Conservation (phyloP, 2,113 vertebrate species). For the Hydropotes inermis region DNA sequence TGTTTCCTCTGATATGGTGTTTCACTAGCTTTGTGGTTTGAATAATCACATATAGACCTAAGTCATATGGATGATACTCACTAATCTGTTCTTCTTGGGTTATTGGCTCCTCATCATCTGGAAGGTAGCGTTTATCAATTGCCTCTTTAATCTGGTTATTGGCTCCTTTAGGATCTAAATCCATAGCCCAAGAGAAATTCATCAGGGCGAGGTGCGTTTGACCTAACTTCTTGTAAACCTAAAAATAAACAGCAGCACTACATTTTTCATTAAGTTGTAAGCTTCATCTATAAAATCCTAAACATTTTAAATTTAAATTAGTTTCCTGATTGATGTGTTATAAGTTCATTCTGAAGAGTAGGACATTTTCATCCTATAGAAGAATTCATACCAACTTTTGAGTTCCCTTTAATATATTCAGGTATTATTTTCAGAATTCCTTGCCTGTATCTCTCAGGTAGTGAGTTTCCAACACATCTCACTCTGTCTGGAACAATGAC, state of each 20-base stretch:
- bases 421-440: slow-evolving; percentile 34
- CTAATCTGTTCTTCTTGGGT: slow-evolving; percentile 89
- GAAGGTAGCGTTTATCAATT: slow-evolving; percentile 97
- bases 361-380: background rate
- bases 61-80: slow-evolving; percentile 83
- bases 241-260: slow-evolving; percentile 62
- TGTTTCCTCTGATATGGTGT: background rate
- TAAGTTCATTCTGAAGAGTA: slow-evolving; percentile 2
- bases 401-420: slow-evolving; percentile 21
- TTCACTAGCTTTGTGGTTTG: background rate
- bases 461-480: background rate
- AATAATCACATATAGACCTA: slow-evolving; percentile 73
- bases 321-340: background rate
- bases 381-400: background rate
- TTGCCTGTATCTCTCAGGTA: background rate
- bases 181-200: slow-evolving; percentile 99
- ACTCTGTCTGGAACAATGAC: background rate
- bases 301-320: slow-evolving; percentile 29
- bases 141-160: slow-evolving; percentile 99
- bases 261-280: slow-evolving; percentile 69
- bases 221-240: slow-evolving; percentile 99
- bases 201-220: slow-evolving; percentile 98
- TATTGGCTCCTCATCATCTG: slow-evolving; percentile 94
- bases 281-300: slow-evolving; percentile 43
- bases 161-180: slow-evolving; percentile 98